These are phyloP conservation scores for Cyclargus thomasi DNA, from an alignment of 1,140 invertebrate genomes.

Conservation along the genomic window DNA sequence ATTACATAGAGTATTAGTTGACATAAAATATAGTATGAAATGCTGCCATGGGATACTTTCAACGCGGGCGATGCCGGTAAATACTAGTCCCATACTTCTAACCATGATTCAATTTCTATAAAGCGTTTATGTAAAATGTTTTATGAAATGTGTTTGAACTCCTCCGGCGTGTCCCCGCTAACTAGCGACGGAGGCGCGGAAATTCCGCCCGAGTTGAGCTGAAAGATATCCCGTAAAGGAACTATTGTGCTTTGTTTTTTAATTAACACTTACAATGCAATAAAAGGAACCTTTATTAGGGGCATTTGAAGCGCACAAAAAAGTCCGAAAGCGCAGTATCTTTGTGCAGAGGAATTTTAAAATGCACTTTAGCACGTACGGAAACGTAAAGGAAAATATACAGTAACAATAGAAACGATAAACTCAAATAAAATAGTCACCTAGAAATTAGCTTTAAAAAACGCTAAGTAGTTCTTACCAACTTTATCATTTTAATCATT, in stretches of 20 bases:
- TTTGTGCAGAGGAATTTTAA: not conserved
- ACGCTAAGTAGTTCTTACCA: not conserved
- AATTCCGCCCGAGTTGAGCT: constrained; percentile 8
- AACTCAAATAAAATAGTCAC: not conserved
- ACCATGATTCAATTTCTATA: too few species aligned
- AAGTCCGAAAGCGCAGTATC: not conserved
- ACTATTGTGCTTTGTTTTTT: constrained; percentile 7
- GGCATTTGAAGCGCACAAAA: not conserved
- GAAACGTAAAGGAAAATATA: constrained; percentile 1
- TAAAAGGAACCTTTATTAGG: not conserved
- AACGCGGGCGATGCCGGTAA: too few species aligned
- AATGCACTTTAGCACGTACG: not conserved
- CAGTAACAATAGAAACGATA: not conserved
- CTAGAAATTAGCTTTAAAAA: not conserved
- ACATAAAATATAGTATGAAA: too few species aligned
- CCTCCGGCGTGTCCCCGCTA: not conserved
- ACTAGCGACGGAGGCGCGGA: not conserved
- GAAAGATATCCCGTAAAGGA: constrained; percentile 12
- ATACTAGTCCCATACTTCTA: too few species aligned
- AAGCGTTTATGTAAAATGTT: too few species aligned
- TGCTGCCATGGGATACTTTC: too few species aligned
- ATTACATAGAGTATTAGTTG: too few species aligned
- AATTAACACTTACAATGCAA: constrained; percentile 7
- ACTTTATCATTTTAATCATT: not conserved
- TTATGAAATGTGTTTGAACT: not conserved